A percentile compares a stretch with the other conserved stretches of the same genome.
These are phyloP conservation scores for Apis dorsata DNA, from an alignment of 1,140 invertebrate species.

Conservation along the genomic window DNA sequence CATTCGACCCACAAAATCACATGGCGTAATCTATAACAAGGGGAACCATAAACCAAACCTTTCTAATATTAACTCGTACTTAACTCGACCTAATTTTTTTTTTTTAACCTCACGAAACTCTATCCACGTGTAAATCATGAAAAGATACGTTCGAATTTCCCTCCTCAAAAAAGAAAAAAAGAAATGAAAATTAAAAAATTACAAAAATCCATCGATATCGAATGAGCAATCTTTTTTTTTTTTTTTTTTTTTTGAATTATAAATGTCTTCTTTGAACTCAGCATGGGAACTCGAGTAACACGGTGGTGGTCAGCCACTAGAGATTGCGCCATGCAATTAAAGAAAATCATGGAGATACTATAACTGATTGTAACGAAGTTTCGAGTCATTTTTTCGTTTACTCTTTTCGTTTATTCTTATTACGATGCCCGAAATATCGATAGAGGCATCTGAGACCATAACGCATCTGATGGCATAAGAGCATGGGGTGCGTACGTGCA, in stretches of 20 bases:
- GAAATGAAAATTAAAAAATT: too few relatives aligned
- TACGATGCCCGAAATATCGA: constrained; percentile 47
- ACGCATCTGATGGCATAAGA: constrained; percentile 57
- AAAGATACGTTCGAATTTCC: not conserved
- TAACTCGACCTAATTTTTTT: not conserved
- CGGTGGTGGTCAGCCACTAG: not conserved
- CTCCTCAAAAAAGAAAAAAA: not conserved
- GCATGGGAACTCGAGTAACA: constrained; percentile 15
- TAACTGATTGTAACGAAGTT: constrained; percentile 31
- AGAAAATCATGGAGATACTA: constrained; percentile 10
- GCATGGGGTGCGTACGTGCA: not conserved
- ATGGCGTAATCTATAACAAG: not conserved
- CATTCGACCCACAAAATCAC: not conserved
- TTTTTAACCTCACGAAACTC: not conserved
- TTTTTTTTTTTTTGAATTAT: not conserved
- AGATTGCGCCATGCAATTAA: constrained; percentile 40
- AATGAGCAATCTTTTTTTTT: not conserved
- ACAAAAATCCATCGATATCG: too few relatives aligned
- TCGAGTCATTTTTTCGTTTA: constrained; percentile 27
- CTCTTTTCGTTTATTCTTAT: constrained; percentile 28
- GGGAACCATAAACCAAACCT: not conserved
- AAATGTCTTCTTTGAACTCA: not conserved
- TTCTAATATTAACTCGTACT: not conserved
- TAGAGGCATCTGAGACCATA: constrained; percentile 39
- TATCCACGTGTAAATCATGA: not conserved